Percentiles rank a stretch among this genome's conserved stretches.
Conservation (phyloP, 2,797 vertebrate species). For the Urosaurus nigricauda region DNA sequence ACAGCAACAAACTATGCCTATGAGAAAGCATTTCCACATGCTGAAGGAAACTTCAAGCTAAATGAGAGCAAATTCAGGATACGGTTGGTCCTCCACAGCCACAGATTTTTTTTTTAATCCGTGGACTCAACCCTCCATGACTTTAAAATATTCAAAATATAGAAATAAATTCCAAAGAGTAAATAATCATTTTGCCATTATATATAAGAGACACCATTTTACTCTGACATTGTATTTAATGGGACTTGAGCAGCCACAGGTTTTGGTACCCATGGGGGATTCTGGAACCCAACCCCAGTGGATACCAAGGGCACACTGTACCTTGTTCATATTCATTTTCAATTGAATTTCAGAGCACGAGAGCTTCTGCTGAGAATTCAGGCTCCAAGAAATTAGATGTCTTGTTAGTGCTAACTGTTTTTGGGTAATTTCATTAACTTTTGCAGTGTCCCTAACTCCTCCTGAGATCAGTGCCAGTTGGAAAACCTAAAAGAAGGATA, state of each 20-base stretch:
- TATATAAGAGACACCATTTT: too few species aligned
- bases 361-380: not conserved
- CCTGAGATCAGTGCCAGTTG: not conserved
- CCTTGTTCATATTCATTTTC: not conserved
- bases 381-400: not conserved
- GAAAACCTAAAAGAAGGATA: not conserved
- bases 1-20: not conserved
- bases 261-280: too few species aligned
- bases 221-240: too few species aligned
- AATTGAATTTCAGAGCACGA: not conserved
- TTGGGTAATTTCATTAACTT: conserved; percentile 5
- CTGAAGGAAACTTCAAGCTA: not conserved
- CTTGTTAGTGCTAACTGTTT: not conserved
- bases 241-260: too few species aligned
- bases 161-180: too few species aligned
- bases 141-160: too few species aligned
- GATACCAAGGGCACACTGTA: too few species aligned
- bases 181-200: too few species aligned
- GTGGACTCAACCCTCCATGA: too few species aligned
- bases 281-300: too few species aligned
- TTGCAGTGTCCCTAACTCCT: not conserved
- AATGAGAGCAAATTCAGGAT: conserved; percentile 17
- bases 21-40: not conserved
- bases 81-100: not conserved
- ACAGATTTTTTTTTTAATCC: too few species aligned